Percentiles rank a stretch among this genome's conserved stretches.
Conservation (phyloP, 2,888 invertebrate species). For the Penaeus monodon region DNA sequence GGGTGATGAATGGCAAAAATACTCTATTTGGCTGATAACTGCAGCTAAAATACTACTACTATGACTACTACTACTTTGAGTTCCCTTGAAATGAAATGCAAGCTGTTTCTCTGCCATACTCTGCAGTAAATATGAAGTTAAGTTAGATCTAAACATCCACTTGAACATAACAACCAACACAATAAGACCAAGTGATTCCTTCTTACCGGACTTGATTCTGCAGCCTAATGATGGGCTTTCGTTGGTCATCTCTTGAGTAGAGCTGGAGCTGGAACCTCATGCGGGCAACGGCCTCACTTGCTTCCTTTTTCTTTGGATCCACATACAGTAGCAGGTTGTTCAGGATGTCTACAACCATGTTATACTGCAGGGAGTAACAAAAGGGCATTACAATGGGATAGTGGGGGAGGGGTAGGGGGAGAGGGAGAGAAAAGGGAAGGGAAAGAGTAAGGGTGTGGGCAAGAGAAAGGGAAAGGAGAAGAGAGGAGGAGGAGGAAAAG, state of each 20-base stretch:
- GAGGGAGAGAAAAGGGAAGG: not conserved
- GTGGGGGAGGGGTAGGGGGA: not conserved
- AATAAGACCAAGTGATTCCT: not conserved
- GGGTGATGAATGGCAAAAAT: no score
- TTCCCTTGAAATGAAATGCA: no score
- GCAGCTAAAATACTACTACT: no score
- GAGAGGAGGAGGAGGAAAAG: not conserved
- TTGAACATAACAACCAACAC: not conserved
- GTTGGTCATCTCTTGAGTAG: slow-evolving; percentile 90
- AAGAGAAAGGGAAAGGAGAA: not conserved
- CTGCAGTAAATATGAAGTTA: not conserved
- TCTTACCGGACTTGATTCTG: slow-evolving; percentile 80
- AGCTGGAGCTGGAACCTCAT: slow-evolving; percentile 95
- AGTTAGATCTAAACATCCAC: not conserved
- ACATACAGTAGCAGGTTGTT: slow-evolving; percentile 97
- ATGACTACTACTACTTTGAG: no score
- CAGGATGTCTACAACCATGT: slow-evolving; percentile 96
- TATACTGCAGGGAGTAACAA: slow-evolving; percentile 78
- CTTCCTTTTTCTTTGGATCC: slow-evolving; percentile 77
- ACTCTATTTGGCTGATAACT: no score
- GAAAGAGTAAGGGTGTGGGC: no score
- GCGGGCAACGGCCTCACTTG: slow-evolving; percentile 70
- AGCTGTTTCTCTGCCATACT: no score
- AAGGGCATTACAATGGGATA: not conserved
- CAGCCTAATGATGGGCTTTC: slow-evolving; percentile 89